Conservation (phyloP, 2,113 vertebrate species). For the Cyprinodon variegatus region DNA sequence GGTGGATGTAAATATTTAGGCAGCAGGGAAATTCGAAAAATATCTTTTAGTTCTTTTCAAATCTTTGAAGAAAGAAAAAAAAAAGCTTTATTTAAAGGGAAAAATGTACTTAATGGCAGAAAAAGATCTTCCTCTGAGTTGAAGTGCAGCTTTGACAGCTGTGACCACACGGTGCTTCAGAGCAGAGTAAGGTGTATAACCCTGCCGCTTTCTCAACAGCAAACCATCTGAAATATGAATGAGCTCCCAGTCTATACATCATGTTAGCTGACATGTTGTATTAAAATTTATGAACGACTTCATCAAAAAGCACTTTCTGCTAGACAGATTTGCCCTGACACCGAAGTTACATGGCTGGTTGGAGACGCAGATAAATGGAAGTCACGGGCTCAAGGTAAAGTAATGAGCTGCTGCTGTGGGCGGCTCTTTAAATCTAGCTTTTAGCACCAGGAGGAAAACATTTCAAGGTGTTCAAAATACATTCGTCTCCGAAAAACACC, state of each 20-base stretch:
- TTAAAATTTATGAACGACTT: slow-evolving; percentile 99
- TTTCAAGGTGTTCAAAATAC: background rate
- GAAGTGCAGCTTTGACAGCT: slow-evolving; percentile 25
- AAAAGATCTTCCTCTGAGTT: background rate
- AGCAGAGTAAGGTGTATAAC: slow-evolving; percentile 56
- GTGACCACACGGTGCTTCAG: slow-evolving; percentile 44
- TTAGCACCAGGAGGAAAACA: background rate
- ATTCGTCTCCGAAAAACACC: background rate
- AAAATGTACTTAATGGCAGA: background rate
- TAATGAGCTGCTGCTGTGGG: slow-evolving; percentile 39
- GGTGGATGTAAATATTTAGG: no score
- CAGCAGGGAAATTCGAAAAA: no score
- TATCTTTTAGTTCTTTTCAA: no score
- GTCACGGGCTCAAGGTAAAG: slow-evolving; percentile 51
- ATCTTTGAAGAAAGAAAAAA: background rate
- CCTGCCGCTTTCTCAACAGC: slow-evolving; percentile 72
- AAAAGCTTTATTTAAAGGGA: background rate
- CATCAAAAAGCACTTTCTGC: slow-evolving; percentile 98
- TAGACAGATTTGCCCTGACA: slow-evolving; percentile 94
- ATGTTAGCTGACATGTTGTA: slow-evolving; percentile 92
- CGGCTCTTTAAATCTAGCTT: slow-evolving; percentile 3
- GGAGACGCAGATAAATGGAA: slow-evolving; percentile 89
- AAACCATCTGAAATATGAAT: slow-evolving; percentile 92
- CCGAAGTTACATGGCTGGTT: slow-evolving; percentile 92
- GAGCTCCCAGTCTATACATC: slow-evolving; percentile 90